phyloP scores from a whole-genome alignment of 2,113 vertebrate species.

The Riparia riparia region DNA sequence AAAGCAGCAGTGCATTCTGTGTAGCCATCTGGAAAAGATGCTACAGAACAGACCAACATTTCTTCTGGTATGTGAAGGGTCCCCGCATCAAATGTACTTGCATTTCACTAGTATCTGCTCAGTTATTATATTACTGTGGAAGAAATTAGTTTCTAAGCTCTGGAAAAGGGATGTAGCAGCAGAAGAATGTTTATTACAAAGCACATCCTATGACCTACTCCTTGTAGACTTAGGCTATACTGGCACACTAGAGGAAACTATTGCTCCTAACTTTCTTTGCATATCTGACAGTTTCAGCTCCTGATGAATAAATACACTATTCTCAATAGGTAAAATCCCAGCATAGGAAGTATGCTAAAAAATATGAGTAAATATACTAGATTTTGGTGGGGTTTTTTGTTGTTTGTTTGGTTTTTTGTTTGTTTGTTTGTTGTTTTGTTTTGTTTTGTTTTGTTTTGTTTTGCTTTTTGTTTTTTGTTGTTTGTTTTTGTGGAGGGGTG shows the following conservation, averaged over 20 bases:
- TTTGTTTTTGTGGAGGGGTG: fast-evolving
- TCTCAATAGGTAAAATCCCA: neutral
- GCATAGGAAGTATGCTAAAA: neutral
- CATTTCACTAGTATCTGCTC: neutral
- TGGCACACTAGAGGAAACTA: neutral
- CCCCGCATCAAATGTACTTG: neutral
- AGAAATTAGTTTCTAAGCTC: neutral
- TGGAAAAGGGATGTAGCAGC: neutral
- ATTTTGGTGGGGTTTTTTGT: neutral
- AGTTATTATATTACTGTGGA: neutral
- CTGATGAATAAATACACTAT: neutral
- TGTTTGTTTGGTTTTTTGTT: neutral
- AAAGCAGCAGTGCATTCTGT: slow-evolving; percentile 25
- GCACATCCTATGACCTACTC: neutral
- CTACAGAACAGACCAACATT: slow-evolving; percentile 1
- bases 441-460: neutral
- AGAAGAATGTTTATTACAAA: neutral
- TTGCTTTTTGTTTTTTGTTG: no score
- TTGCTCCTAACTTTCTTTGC: neutral
- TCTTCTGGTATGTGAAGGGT: neutral
- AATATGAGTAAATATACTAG: neutral
- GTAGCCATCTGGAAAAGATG: slow-evolving; percentile 53
- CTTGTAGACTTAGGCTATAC: neutral
- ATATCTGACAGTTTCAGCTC: neutral
- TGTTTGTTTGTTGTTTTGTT: neutral